A percentile compares a stretch with the other conserved stretches of the same genome.
Evolutionary conservation across 2,888 invertebrate species (phyloP).

Genomic region (Altica lythri): DNA sequence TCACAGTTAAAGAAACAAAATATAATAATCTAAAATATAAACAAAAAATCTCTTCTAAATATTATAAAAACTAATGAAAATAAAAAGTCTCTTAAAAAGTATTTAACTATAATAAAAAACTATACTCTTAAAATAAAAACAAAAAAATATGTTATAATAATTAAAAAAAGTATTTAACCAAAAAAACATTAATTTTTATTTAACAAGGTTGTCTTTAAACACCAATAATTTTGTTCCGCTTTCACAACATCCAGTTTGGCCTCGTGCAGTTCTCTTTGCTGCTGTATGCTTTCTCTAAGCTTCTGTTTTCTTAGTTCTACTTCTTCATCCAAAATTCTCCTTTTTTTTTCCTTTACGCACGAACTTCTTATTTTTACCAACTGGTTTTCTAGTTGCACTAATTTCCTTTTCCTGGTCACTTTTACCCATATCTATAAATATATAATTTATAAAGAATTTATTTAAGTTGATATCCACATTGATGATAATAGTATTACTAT

Average conservation of each 20-base stretch:
- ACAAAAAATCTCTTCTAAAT: too few relatives aligned
- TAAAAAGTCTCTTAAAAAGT: background rate
- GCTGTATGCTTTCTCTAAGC: background rate
- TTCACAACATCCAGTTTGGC: background rate
- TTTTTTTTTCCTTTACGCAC: background rate
- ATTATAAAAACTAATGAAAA: too few relatives aligned
- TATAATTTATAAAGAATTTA: too few relatives aligned
- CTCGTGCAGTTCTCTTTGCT: background rate
- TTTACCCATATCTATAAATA: background rate
- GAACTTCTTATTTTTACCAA: background rate
- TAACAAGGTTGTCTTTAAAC: too few relatives aligned
- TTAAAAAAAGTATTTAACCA: too few relatives aligned
- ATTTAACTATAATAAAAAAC: background rate
- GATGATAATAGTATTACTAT: background rate
- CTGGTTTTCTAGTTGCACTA: background rate
- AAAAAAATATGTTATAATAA: too few relatives aligned
- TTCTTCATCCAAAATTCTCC: background rate
- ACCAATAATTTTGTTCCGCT: too few relatives aligned
- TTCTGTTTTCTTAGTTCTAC: background rate
- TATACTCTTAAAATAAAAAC: too few relatives aligned
- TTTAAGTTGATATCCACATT: too few relatives aligned
- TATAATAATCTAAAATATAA: too few relatives aligned
- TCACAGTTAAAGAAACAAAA: too few relatives aligned
- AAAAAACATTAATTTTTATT: too few relatives aligned
- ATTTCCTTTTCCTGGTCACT: background rate